Conservation (phyloP, 2,113 vertebrate species). For the Colinus virginianus region DNA sequence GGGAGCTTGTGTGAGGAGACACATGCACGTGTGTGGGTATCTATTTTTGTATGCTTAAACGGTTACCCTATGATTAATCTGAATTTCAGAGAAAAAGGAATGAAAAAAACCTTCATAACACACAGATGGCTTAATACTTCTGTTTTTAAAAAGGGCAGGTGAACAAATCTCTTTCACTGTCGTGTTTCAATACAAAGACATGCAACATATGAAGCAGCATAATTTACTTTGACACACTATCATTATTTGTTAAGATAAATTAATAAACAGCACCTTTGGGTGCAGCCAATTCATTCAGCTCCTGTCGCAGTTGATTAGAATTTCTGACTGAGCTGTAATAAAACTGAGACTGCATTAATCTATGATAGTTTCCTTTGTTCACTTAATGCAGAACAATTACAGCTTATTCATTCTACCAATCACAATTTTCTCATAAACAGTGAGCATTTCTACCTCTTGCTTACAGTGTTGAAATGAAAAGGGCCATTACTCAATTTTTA, state of each 20-base stretch:
- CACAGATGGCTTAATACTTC: neutral
- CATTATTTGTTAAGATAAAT: conserved; percentile 78
- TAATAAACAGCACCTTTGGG: conserved; percentile 78
- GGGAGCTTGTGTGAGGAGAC: neutral
- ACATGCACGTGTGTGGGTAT: rapidly evolving
- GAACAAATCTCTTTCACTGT: neutral
- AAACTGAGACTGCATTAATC: conserved; percentile 68
- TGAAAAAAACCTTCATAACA: neutral
- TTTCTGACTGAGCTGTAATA: conserved; percentile 66
- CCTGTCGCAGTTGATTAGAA: conserved; percentile 68
- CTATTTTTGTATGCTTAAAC: neutral
- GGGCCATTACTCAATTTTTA: conserved; percentile 75
- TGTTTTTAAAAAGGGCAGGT: neutral
- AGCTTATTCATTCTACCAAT: conserved; percentile 70
- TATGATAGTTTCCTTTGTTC: conserved; percentile 68
- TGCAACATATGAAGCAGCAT: conserved; percentile 48
- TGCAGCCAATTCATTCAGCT: conserved; percentile 66
- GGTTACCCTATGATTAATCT: neutral
- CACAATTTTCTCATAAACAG: conserved; percentile 60
- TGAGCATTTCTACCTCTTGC: conserved; percentile 61
- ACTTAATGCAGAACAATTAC: conserved; percentile 76
- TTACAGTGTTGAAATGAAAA: conserved; percentile 65
- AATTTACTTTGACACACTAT: conserved; percentile 70
- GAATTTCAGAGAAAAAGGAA: neutral
- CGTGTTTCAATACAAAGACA: conserved; percentile 41